Base-by-base conservation (phyloP, 2,888 invertebrate species). In the Cetonia aurata region DNA sequence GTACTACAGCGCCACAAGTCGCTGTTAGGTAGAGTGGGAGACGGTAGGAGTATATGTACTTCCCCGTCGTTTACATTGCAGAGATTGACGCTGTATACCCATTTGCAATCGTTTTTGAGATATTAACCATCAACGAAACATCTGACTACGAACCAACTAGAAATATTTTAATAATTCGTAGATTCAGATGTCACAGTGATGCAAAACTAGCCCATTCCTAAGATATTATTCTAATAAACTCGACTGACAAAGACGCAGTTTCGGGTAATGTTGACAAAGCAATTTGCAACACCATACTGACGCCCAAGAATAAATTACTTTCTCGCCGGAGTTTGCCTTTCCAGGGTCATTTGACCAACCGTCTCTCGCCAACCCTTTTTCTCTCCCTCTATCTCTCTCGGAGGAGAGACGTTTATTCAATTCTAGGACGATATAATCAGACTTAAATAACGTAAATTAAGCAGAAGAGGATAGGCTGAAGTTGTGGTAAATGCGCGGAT, bases 341-440 rank as follows among this genome's bases (percentile, higher is more conserved):
- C 25, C 25, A 25, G 25, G 3, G 25, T 25, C 25, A 25, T 25
- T 4, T 4, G 25, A n/a, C 1, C 44, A 13, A 6, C 10, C 44
- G 6, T 44, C 44, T n/a, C 6, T 2, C 53, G n/a, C n/a, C 25
- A 25, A 53, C 6, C 10, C 53, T 19, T 53, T n/a, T n/a, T 53
- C 19, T 10, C 15, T 6, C 1, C 25, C 4, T 25, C 25, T 4
- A 4, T 25, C 53, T 33, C 53, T 53, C 33, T 53, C 33, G 31
- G 19, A 19, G 17, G 33, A 19, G 37, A 41, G 62, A 31, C 48
- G 62, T 62, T 62, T 62, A 62, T 62, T 62, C 62, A 62, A 62
- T 62, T 62, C 48, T 13, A 9, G 13, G 48, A 46, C 46, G 62
- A 62, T 42, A 62, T 48, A 62, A 62, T 62, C 62, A 62, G 48